Evolutionary conservation across 2,113 vertebrate species (phyloP), one percentile per base, ranked within the genome.

Genomic region (Apeltes quadracus): DNA sequence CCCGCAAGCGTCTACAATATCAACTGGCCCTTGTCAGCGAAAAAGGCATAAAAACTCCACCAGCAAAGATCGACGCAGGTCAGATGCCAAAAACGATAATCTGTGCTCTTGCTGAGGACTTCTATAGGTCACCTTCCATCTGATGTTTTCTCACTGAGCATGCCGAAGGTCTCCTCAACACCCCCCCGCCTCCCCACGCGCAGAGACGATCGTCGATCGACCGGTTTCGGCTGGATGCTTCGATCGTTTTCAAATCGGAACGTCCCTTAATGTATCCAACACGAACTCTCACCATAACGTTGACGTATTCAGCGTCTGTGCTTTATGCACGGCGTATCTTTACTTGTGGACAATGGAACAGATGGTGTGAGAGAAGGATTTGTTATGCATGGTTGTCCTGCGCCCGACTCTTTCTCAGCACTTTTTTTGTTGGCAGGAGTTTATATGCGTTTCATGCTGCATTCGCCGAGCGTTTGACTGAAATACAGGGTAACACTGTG

Each of bases 361-460:
- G 88, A 91, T 91, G 90, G 87, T 83, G 84, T 82, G 87, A 85
- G 86, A 64, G 84, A 80, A 85, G 84, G 88, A 91, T 92, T 92
- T 88, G 86, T 82, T 84, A 86, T 86, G 88, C 89, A 78, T 85
- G 90, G 73, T 76, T 70, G 88, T 90, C 89, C 76, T 54, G 77
- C 65, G 78, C 81, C 84, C 85, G 88, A 84, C 83, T 78, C 83
- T 85, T 84, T 79, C 87, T 88, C 82, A 82, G 76, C 76, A 83
- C 82, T 88, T 91, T 41, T 41, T 43, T 48, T 50, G 84, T 82
- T 93, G 88, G 79, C 84, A 83, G 81, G 80, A 87, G 67, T 84
- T 72, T 69, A 61, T 64, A 76, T 88, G 69, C 32, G 70, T 89
- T 89, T 87, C 87, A 85, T 87, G 85, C 74, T 44, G 81, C 72